phyloP scores from a whole-genome alignment of 2,797 vertebrate genomes.

The Hyperoplus lanceolatus region DNA sequence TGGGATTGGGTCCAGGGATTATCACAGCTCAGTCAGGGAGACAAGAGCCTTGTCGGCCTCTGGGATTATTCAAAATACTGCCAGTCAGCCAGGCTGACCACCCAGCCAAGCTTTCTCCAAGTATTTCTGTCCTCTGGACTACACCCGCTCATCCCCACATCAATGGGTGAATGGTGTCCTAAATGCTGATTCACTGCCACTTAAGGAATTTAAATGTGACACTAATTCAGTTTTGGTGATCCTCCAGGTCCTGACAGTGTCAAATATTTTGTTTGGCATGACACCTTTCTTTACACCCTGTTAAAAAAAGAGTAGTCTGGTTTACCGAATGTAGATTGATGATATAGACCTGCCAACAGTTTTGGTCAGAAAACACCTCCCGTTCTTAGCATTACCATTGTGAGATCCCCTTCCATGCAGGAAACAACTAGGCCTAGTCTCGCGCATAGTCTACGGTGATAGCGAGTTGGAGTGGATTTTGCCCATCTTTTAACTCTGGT shows the following conservation, averaged over 20 bases:
- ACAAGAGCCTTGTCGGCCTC: slow-evolving; percentile 48
- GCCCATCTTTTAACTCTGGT: too few relatives aligned
- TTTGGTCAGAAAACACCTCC: too few relatives aligned
- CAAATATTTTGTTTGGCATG: neutral
- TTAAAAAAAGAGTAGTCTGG: neutral
- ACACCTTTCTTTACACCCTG: slow-evolving; percentile 8
- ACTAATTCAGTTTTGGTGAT: slow-evolving; percentile 46
- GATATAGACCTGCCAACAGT: too few relatives aligned
- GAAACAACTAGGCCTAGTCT: too few relatives aligned
- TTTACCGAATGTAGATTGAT: too few relatives aligned
- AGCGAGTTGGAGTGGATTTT: too few relatives aligned
- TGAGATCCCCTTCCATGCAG: too few relatives aligned
- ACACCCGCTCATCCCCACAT: neutral
- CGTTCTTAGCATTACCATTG: too few relatives aligned
- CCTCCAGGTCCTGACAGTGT: slow-evolving; percentile 25
- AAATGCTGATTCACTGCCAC: slow-evolving; percentile 43
- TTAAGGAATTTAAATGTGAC: slow-evolving; percentile 56
- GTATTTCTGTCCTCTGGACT: slow-evolving; percentile 10
- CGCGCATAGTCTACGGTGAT: too few relatives aligned
- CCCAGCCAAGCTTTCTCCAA: slow-evolving; percentile 38
- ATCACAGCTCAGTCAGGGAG: slow-evolving; percentile 75
- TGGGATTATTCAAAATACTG: slow-evolving; percentile 59
- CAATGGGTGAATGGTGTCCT: slow-evolving; percentile 2
- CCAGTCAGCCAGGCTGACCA: slow-evolving; percentile 22
- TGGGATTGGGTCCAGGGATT: slow-evolving; percentile 77